Percentiles rank a stretch among this genome's conserved stretches.
phyloP scores from a whole-genome alignment of 2,797 vertebrate species.

The Octomys mimax region DNA sequence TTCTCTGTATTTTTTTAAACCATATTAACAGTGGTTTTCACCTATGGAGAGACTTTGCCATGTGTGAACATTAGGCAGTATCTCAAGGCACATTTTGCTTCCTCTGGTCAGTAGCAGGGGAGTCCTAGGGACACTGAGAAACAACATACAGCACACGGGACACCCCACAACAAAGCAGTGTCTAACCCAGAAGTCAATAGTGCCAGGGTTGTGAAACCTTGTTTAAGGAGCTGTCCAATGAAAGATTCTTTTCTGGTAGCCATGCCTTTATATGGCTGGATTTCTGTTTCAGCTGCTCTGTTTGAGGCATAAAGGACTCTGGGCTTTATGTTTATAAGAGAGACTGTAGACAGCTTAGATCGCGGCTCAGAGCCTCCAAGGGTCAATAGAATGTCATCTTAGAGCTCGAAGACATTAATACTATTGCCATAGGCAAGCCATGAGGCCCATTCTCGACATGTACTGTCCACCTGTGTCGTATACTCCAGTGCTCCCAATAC shows the following conservation, averaged over 20 bases:
- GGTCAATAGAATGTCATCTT: neutral
- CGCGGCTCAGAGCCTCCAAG: neutral
- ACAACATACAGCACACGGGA: neutral
- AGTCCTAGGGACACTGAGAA: neutral
- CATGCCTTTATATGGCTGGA: slow-evolving; percentile 62
- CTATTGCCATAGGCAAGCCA: neutral
- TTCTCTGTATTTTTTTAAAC: neutral
- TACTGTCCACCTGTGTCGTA: neutral
- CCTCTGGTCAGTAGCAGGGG: neutral
- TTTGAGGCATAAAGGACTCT: slow-evolving; percentile 47
- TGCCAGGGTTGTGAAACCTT: neutral
- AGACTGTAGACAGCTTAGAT: slow-evolving; percentile 21
- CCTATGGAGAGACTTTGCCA: neutral
- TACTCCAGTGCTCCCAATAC: neutral
- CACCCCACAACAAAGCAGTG: neutral
- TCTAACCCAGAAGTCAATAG: neutral
- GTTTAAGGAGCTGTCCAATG: neutral
- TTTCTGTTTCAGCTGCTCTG: slow-evolving; percentile 62
- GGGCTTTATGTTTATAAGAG: slow-evolving; percentile 65
- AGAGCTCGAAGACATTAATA: neutral
- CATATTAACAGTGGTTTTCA: neutral
- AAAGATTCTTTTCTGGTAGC: slow-evolving; percentile 61
- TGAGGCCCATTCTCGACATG: neutral
- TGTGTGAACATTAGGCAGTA: neutral
- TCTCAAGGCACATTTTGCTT: neutral